phyloP scores from a whole-genome alignment of 1,140 invertebrate genomes.

The Thaumatotibia leucotreta region DNA sequence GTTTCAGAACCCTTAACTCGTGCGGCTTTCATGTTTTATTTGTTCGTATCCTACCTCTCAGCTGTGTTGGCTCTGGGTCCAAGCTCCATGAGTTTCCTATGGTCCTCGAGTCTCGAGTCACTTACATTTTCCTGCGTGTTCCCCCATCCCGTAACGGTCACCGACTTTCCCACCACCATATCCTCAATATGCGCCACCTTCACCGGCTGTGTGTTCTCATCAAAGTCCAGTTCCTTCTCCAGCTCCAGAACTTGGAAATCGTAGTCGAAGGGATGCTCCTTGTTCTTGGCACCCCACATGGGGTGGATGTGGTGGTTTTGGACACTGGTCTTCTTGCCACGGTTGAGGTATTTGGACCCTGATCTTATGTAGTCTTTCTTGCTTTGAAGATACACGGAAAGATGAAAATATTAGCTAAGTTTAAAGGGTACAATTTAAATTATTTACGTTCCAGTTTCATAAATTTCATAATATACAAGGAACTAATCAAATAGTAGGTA shows the following conservation, averaged over 20 bases:
- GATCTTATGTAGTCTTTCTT: slow-evolving; percentile 55
- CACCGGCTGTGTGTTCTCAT: slow-evolving; percentile 51
- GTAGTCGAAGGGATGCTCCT: slow-evolving; percentile 61
- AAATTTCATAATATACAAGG: too few species aligned
- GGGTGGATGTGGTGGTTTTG: slow-evolving; percentile 46
- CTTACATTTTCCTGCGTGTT: slow-evolving; percentile 66
- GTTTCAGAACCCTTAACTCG: too few species aligned
- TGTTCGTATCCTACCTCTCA: too few species aligned
- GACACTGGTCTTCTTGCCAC: slow-evolving; percentile 38
- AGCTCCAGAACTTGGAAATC: slow-evolving; percentile 61
- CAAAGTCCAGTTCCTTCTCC: slow-evolving; percentile 39
- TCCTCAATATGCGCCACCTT: slow-evolving; percentile 59
- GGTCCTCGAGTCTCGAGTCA: too few species aligned
- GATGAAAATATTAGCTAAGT: neutral
- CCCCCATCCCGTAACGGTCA: slow-evolving; percentile 65
- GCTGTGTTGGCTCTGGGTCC: too few species aligned
- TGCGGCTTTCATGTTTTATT: too few species aligned
- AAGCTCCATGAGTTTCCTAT: too few species aligned
- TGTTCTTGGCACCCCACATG: slow-evolving; percentile 41
- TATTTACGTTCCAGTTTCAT: too few species aligned
- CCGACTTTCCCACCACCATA: slow-evolving; percentile 57
- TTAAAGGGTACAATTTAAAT: too few species aligned
- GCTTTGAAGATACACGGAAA: slow-evolving; percentile 24
- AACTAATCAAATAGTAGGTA: too few species aligned
- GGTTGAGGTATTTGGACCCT: slow-evolving; percentile 55